Percentiles rank a stretch among this genome's conserved stretches.
Evolutionary conservation across 2,797 vertebrate species (phyloP).

Genomic region (Stomatorhinus walkeri): DNA sequence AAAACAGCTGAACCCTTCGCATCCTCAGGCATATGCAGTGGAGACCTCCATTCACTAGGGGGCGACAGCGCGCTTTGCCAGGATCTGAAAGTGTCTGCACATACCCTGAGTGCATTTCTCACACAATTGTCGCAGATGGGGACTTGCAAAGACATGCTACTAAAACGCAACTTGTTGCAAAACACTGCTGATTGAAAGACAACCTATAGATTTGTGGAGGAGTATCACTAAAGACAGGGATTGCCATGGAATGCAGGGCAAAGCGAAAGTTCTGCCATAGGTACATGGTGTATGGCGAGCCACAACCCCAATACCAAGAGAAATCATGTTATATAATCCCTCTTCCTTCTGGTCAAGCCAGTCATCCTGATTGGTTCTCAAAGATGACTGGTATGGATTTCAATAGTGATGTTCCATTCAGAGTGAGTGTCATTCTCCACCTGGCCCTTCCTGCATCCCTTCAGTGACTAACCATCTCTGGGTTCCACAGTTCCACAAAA

Average conservation of each 20-base stretch:
- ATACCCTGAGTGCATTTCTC: neutral
- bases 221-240: neutral
- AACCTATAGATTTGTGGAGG: neutral
- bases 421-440: neutral
- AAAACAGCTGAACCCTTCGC: neutral
- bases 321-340: neutral
- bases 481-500: neutral
- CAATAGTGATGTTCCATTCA: neutral
- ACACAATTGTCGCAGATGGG: neutral
- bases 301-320: neutral
- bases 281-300: neutral
- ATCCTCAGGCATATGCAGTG: neutral
- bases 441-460: neutral
- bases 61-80: neutral
- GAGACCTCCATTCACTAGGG: constrained; percentile 11
- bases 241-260: neutral
- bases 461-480: neutral
- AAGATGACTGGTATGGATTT: neutral
- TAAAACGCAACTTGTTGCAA: neutral
- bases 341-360: neutral
- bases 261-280: neutral
- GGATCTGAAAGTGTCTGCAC: neutral
- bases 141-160: neutral
- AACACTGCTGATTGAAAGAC: neutral
- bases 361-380: neutral